These are phyloP conservation scores for Sisyra terminalis DNA, from an alignment of 2,888 invertebrate genomes.

Conservation along the genomic window DNA sequence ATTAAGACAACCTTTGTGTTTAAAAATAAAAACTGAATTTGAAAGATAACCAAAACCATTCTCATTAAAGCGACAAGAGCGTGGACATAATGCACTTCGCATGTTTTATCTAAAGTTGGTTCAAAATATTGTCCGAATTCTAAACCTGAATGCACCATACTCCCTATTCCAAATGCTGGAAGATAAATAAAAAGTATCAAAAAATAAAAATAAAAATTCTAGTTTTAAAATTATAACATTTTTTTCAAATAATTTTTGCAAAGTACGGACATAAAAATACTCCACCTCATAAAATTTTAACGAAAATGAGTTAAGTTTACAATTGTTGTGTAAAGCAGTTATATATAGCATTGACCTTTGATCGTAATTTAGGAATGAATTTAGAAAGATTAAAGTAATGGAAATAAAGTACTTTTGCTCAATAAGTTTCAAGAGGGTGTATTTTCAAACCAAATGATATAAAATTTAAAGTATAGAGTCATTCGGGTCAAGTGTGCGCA, in stretches of 20 bases:
- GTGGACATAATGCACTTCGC: conserved; percentile 20
- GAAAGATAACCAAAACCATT: conserved; percentile 70
- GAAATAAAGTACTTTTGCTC: no score
- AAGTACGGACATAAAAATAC: conserved; percentile 13
- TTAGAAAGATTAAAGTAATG: no score
- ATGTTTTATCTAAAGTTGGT: conserved; percentile 24
- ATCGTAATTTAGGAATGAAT: no score
- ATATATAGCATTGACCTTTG: no score
- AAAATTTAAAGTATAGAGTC: no score
- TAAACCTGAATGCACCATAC: conserved; percentile 54
- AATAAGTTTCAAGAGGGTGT: no score
- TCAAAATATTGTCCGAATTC: conserved; percentile 56
- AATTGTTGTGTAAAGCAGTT: no score
- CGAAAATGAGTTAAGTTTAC: no score
- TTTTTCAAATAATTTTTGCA: conserved; percentile 7
- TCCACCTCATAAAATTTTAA: no score
- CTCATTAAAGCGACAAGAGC: conserved; percentile 72
- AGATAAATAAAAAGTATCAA: background rate
- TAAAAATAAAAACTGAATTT: conserved; percentile 88
- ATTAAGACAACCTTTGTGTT: conserved; percentile 53
- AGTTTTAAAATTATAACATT: conserved; percentile 7
- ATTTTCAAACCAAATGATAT: no score
- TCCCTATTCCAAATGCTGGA: conserved; percentile 35
- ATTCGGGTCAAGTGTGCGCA: no score
- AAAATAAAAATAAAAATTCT: background rate